Base-by-base conservation (phyloP, 1,140 invertebrate species). In the Drosophila virilis region DNA sequence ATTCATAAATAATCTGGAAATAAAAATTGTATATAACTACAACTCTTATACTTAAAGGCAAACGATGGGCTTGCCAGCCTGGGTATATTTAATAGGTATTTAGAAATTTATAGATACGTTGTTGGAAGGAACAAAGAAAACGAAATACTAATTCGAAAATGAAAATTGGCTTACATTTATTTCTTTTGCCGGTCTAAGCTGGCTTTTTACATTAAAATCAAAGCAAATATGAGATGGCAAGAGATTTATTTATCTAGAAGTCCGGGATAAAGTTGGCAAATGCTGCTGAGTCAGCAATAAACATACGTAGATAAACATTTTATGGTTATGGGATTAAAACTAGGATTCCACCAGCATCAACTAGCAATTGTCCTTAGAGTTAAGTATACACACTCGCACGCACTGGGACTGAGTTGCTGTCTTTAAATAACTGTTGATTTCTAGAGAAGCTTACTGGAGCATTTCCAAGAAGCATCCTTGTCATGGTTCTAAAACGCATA, bases 401-500 rank as follows among this genome's bases (percentile, higher is more conserved):
- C 13, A 46, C 45, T 5, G n/a, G 2, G 32, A 52, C 28, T 13
- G 33, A 17, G 15, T n/a, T 8, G 55, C 43, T 58, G 52, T 51
- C 45, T 51, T 42, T 67, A 38, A 55, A 67, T 68, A 68, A 60
- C 55, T 52, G 55, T 60, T 60, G 43, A 57, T 43, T 22, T 45
- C 42, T 43, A n/a, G 42, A 55, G 40, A 10, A 6, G 37, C 33
- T 28, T 42, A 12, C 12, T 43, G 48, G 22, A 28, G 22, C 22
- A 28, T 28, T 28, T 28, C 22, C 22, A 28, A 28, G 22, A 28
- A 0, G 37, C 66, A 60, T 42, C 59, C 54, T 60, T 60, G 57
- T 17, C 70, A 69, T 70, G 73, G 67, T 73, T 55, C 66, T 61
- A 70, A 66, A 72, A 52, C 60, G 50, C 42, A 43, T 65, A 46